Percentiles rank a stretch among this genome's conserved stretches.
These are phyloP conservation scores for Ooceraea biroi DNA, from an alignment of 1,140 invertebrate species.

Conservation along the genomic window DNA sequence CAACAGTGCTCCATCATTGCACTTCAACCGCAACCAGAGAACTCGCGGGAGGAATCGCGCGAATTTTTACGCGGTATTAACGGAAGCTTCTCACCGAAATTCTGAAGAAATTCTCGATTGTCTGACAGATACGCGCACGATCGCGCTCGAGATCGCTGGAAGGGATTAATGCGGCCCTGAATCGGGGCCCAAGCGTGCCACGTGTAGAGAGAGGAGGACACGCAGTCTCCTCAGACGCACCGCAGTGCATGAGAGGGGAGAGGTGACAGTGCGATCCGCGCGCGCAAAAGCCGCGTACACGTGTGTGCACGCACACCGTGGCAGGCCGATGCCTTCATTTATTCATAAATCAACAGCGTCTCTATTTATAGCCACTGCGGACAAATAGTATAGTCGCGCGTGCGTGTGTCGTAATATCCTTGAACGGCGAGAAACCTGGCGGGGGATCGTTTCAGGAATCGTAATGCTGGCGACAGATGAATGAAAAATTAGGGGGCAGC, in stretches of 20 bases:
- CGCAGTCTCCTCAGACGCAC: constrained; percentile 31
- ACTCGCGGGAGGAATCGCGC: too few species aligned
- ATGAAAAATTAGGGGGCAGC: constrained; percentile 19
- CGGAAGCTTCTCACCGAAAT: too few species aligned
- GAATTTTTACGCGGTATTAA: too few species aligned
- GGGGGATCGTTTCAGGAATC: constrained; percentile 74
- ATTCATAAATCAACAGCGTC: constrained; percentile 83
- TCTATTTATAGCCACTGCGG: constrained; percentile 82
- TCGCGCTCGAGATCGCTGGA: not conserved
- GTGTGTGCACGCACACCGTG: constrained; percentile 60
- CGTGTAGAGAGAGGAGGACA: constrained; percentile 1
- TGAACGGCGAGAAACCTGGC: constrained; percentile 78
- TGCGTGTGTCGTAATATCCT: constrained; percentile 69
- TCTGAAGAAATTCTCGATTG: too few species aligned
- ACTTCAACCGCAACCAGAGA: too few species aligned
- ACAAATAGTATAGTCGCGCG: constrained; percentile 81
- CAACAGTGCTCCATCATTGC: too few species aligned
- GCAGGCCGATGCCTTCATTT: constrained; percentile 80
- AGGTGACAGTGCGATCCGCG: not conserved
- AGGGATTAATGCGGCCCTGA: constrained; percentile 7
- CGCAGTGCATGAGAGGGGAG: not conserved
- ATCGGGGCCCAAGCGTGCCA: not conserved
- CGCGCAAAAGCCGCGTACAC: constrained; percentile 41
- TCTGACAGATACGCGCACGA: too few species aligned
- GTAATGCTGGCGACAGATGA: constrained; percentile 35